Conservation (phyloP, 2,888 invertebrate genomes). For the Rhamphomyia laevipes region DNA sequence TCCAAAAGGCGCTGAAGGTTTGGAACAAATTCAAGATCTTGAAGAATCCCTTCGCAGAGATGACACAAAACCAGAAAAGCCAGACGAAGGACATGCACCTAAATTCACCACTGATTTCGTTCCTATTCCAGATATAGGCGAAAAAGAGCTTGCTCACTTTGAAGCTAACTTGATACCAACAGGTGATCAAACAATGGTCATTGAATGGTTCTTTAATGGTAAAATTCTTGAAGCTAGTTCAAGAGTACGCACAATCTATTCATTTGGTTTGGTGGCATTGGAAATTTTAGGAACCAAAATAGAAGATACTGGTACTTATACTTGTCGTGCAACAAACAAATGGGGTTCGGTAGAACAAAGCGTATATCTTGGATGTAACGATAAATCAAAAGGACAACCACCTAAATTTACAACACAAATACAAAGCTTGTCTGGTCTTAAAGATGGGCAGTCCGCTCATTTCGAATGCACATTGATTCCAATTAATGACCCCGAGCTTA, state of each 20-base stretch:
- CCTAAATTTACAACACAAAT: constrained; percentile 83
- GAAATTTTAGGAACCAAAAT: constrained; percentile 91
- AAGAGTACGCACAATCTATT: constrained; percentile 84
- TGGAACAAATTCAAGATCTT: constrained; percentile 81
- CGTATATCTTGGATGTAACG: constrained; percentile 69
- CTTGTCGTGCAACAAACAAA: constrained; percentile 78
- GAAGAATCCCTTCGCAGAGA: constrained; percentile 73
- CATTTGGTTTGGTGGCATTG: constrained; percentile 94
- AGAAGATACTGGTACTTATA: constrained; percentile 82
- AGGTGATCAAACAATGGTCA: constrained; percentile 85
- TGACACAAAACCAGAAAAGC: constrained; percentile 53
- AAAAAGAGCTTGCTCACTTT: constrained; percentile 95
- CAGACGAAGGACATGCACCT: constrained; percentile 73
- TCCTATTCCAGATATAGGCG: constrained; percentile 70
- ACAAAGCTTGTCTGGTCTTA: constrained; percentile 67
- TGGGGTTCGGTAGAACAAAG: constrained; percentile 82
- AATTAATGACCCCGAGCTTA: constrained; percentile 85
- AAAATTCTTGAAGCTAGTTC: constrained; percentile 80
- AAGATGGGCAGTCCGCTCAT: constrained; percentile 88
- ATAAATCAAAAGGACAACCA: constrained; percentile 73
- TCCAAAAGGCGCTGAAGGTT: constrained; percentile 88
- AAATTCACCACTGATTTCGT: constrained; percentile 80
- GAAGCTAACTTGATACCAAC: constrained; percentile 92
- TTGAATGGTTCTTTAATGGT: constrained; percentile 94
- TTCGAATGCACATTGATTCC: constrained; percentile 92